These are phyloP conservation scores for Aplochiton taeniatus DNA, from an alignment of 2,797 vertebrate genomes.

Conservation along the genomic window DNA sequence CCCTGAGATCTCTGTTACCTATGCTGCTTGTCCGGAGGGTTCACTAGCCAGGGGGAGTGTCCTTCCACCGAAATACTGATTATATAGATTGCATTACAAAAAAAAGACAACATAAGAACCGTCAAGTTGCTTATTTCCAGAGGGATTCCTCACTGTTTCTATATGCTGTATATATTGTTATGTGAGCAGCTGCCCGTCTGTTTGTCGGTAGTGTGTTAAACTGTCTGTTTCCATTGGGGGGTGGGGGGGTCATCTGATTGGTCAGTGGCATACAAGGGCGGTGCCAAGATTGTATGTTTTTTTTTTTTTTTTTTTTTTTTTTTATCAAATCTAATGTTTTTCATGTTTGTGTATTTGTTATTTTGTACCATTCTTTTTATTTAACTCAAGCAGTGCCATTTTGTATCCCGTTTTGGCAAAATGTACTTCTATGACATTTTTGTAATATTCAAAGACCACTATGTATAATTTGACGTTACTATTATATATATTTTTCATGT, in stretches of 20 bases:
- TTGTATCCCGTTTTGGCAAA: not conserved
- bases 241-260: slow-evolving; percentile 26
- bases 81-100: slow-evolving; percentile 28
- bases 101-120: slow-evolving; percentile 41
- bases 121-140: slow-evolving; percentile 50
- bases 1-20: slow-evolving; percentile 54
- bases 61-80: not conserved
- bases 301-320: slow-evolving; percentile 29
- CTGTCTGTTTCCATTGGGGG: slow-evolving; percentile 58
- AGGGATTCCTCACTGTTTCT: slow-evolving; percentile 60
- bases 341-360: slow-evolving; percentile 22
- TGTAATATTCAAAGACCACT: not conserved
- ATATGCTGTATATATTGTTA: slow-evolving; percentile 75
- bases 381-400: slow-evolving; percentile 6
- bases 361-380: slow-evolving; percentile 33
- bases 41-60: not conserved
- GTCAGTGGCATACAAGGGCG: slow-evolving; percentile 39
- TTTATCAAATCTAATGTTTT: slow-evolving; percentile 51
- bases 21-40: slow-evolving; percentile 47
- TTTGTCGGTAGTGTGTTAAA: slow-evolving; percentile 68
- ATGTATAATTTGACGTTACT: slow-evolving; percentile 5
- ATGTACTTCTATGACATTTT: too few relatives aligned
- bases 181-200: slow-evolving; percentile 73
- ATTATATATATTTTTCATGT: slow-evolving; percentile 31
- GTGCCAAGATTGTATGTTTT: slow-evolving; percentile 47